A percentile compares a stretch with the other conserved stretches of the same genome.
phyloP scores from a whole-genome alignment of 2,888 invertebrate species.

The Eilema caniola region DNA sequence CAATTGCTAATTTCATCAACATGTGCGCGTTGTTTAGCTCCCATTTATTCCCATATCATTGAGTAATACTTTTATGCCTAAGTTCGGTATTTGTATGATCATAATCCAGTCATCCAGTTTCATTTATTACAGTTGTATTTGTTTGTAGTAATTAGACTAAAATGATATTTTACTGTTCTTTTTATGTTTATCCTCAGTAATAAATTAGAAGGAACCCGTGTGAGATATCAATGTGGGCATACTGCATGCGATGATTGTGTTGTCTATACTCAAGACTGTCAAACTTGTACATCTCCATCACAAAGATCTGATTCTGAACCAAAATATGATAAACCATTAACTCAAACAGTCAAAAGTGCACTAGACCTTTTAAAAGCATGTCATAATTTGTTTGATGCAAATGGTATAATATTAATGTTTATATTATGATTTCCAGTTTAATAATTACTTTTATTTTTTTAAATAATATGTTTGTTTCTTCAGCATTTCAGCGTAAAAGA shows the following conservation, averaged over 20 bases:
- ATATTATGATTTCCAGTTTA: constrained; percentile 6
- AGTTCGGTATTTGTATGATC: not conserved
- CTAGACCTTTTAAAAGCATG: constrained; percentile 60
- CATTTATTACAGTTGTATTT: not conserved
- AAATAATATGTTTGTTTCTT: constrained; percentile 46
- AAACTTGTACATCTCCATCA: constrained; percentile 62
- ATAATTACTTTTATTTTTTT: not conserved
- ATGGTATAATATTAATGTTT: constrained; percentile 61
- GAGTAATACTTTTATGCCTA: not conserved
- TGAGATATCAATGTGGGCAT: constrained; percentile 75
- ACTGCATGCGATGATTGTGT: constrained; percentile 69
- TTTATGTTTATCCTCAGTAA: constrained; percentile 62
- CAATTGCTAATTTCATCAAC: not conserved
- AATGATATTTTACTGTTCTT: not conserved
- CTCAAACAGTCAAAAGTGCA: constrained; percentile 61
- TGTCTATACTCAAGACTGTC: constrained; percentile 57
- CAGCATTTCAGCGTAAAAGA: constrained; percentile 68
- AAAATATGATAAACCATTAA: constrained; percentile 58
- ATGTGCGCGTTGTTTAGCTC: not conserved
- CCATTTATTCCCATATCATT: not conserved
- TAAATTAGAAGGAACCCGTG: constrained; percentile 58
- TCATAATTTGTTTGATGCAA: constrained; percentile 67
- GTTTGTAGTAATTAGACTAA: not conserved
- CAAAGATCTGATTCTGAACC: constrained; percentile 35
- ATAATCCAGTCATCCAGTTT: not conserved